Evolutionary conservation across 2,113 vertebrate species (phyloP).

Genomic region (Rhea pennata): DNA sequence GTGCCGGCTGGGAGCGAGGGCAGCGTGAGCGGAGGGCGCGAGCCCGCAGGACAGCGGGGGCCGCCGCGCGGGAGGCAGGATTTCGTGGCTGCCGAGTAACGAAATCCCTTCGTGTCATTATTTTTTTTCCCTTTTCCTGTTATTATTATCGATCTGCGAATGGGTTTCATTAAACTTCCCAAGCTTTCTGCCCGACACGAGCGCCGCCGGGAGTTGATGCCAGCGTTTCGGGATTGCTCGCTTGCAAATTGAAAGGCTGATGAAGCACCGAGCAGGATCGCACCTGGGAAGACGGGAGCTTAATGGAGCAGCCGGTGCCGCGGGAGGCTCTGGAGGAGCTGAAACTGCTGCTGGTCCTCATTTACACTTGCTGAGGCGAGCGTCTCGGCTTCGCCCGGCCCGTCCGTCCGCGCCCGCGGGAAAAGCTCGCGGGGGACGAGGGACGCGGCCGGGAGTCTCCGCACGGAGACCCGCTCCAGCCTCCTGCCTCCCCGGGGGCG

Average conservation of each 20-base stretch:
- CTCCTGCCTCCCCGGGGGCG: too few species aligned
- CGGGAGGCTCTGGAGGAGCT: background rate
- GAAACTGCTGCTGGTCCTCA: background rate
- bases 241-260: background rate
- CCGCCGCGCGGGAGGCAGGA: background rate
- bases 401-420: too few species aligned
- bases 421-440: too few species aligned
- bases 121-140: background rate
- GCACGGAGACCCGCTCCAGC: too few species aligned
- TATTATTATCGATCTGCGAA: background rate
- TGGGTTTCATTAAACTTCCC: background rate
- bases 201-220: background rate
- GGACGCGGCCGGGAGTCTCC: too few species aligned
- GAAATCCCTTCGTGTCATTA: background rate
- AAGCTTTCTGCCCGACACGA: rapidly evolving
- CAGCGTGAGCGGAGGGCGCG: rapidly evolving
- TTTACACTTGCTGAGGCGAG: background rate
- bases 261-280: too few species aligned
- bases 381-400: too few species aligned
- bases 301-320: background rate
- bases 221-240: rapidly evolving
- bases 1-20: background rate
- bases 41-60: background rate
- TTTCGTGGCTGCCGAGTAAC: background rate
- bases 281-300: too few species aligned